Conservation (phyloP, 2,113 vertebrate species). For the Leptobrachium ailaonicum region DNA sequence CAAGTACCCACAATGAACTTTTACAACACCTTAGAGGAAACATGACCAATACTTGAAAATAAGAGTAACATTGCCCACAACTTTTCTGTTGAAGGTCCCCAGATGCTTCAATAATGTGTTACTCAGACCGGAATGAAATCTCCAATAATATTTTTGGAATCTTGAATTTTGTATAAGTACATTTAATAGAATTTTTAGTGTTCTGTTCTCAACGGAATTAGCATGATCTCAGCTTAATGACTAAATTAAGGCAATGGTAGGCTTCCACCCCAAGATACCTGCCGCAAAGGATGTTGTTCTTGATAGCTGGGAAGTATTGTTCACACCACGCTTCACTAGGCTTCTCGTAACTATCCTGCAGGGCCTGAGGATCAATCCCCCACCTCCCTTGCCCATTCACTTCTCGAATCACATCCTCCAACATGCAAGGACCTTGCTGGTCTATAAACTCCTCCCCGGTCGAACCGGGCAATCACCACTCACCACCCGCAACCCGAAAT, state of each 20-base stretch:
- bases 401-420: conserved; percentile 95
- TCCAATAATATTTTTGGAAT: too few species aligned
- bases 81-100: too few species aligned
- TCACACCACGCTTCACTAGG: conserved; percentile 89
- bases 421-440: conserved; percentile 90
- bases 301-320: conserved; percentile 96
- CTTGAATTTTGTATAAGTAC: too few species aligned
- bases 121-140: too few species aligned
- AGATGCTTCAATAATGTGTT: too few species aligned
- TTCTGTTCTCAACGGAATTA: too few species aligned
- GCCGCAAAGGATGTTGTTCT: conserved; percentile 87
- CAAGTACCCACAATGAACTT: conserved; percentile 93
- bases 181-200: too few species aligned
- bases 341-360: conserved; percentile 89
- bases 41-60: background rate
- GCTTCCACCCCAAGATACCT: conserved; percentile 68
- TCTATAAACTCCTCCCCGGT: conserved; percentile 95
- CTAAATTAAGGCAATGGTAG: too few species aligned
- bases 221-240: too few species aligned
- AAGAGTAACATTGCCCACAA: too few species aligned
- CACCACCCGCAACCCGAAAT: conserved; percentile 88
- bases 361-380: conserved; percentile 86
- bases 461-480: conserved; percentile 92
- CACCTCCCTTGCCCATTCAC: conserved; percentile 90
- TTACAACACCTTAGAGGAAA: conserved; percentile 78